Percentiles rank a stretch among this genome's conserved stretches.
These are phyloP conservation scores for Campylomormyrus tamandua DNA, from an alignment of 2,113 vertebrate genomes.

Conservation along the genomic window DNA sequence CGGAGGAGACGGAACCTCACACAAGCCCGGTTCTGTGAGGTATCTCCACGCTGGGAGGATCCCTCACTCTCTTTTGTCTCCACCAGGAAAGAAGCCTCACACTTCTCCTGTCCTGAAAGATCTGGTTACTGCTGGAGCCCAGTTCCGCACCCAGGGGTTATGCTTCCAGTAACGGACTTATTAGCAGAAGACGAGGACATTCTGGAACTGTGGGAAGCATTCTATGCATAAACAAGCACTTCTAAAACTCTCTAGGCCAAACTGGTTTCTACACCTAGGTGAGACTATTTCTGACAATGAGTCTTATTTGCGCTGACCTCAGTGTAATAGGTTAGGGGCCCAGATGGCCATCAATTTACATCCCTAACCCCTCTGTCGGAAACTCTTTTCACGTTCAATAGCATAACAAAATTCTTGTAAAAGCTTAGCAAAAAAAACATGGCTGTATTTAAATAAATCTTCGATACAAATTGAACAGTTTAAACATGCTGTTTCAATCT, in stretches of 20 bases:
- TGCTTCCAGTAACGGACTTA: background rate
- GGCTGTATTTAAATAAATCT: background rate
- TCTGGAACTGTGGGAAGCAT: background rate
- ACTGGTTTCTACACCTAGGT: background rate
- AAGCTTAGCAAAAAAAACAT: background rate
- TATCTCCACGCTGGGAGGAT: background rate
- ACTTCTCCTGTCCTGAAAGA: background rate
- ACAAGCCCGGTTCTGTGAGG: background rate
- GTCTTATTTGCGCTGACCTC: background rate
- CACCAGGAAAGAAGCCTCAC: background rate
- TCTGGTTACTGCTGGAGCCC: background rate
- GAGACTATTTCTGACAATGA: background rate
- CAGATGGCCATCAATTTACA: background rate
- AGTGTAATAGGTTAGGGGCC: background rate
- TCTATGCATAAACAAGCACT: background rate
- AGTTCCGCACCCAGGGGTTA: background rate
- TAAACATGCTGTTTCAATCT: background rate
- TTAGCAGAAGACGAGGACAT: background rate
- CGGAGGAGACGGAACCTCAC: background rate
- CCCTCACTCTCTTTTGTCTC: background rate
- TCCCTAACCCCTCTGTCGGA: background rate
- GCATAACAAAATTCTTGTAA: background rate
- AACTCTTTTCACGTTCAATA: background rate
- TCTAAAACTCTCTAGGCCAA: background rate
- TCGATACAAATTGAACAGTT: background rate